Evolutionary conservation across 2,888 invertebrate species (phyloP).

Genomic region (Choreutis nemorana): DNA sequence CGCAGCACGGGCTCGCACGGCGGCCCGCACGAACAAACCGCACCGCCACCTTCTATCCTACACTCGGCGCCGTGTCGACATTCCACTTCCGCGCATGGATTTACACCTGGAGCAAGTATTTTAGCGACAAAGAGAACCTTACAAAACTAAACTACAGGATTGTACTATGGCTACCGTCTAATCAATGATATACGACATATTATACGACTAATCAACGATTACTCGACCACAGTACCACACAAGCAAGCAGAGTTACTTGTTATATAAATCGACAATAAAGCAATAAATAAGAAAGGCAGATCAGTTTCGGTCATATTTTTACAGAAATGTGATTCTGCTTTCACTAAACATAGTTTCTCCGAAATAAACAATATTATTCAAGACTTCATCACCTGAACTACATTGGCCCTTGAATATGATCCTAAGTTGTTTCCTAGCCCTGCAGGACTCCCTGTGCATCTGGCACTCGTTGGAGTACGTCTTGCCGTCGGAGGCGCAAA

Average conservation of each 20-base stretch:
- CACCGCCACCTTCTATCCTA: slow-evolving; percentile 80
- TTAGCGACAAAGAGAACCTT: too few species aligned
- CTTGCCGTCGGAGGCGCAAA: slow-evolving; percentile 82
- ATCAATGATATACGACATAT: too few species aligned
- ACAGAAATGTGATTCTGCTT: too few species aligned
- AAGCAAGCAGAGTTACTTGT: too few species aligned
- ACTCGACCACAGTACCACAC: too few species aligned
- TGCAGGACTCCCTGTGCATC: slow-evolving; percentile 82
- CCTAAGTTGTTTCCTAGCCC: slow-evolving; percentile 74
- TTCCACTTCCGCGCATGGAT: slow-evolving; percentile 82
- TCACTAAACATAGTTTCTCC: too few species aligned
- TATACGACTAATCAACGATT: too few species aligned
- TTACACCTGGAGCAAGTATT: slow-evolving; percentile 81
- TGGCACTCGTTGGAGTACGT: slow-evolving; percentile 87
- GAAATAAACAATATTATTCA: not conserved
- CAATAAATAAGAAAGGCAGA: too few species aligned
- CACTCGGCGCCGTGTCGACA: slow-evolving; percentile 86
- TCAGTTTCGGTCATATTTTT: too few species aligned
- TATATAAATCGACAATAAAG: too few species aligned
- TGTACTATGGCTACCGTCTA: too few species aligned
- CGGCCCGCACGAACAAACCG: slow-evolving; percentile 84
- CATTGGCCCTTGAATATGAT: slow-evolving; percentile 87
- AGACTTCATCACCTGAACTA: slow-evolving; percentile 69
- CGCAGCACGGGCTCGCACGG: slow-evolving; percentile 81
- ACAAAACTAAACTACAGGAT: too few species aligned